These are phyloP conservation scores for Drosophila navojoa DNA, from an alignment of 1,140 invertebrate genomes.

Conservation along the genomic window DNA sequence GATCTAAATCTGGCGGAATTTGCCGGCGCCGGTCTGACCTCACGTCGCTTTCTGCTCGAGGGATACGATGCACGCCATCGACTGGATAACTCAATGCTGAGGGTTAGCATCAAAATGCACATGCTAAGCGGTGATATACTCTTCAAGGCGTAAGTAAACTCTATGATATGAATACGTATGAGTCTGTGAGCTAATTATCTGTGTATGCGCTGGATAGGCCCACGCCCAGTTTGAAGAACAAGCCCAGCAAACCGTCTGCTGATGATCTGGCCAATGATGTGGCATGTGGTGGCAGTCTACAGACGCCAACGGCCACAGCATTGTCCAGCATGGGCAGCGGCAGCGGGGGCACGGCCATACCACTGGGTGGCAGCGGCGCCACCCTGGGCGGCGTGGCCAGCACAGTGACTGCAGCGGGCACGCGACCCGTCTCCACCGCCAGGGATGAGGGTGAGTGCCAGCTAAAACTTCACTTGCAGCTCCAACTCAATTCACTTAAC, in stretches of 20 bases:
- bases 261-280: constrained; percentile 71
- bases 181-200: no score
- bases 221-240: constrained; percentile 88
- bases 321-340: constrained; percentile 65
- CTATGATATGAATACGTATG: not conserved
- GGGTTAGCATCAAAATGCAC: constrained; percentile 95
- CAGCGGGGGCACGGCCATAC: constrained; percentile 57
- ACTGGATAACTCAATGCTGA: constrained; percentile 97
- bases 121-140: constrained; percentile 97
- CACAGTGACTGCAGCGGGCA: constrained; percentile 55
- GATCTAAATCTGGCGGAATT: constrained; percentile 98
- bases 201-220: constrained; percentile 84
- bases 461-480: no score
- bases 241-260: constrained; percentile 84
- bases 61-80: constrained; percentile 96
- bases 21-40: constrained; percentile 94
- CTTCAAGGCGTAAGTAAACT: constrained; percentile 96
- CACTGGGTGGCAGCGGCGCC: constrained; percentile 83
- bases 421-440: constrained; percentile 66
- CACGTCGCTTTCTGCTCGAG: constrained; percentile 94
- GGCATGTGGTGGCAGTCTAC: constrained; percentile 83
- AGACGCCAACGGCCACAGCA: constrained; percentile 73
- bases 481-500: constrained; percentile 44
- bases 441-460: constrained; percentile 87
- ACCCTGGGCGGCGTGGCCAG: constrained; percentile 63